Conservation (phyloP, 2,113 vertebrate genomes). For the Condylura cristata region DNA sequence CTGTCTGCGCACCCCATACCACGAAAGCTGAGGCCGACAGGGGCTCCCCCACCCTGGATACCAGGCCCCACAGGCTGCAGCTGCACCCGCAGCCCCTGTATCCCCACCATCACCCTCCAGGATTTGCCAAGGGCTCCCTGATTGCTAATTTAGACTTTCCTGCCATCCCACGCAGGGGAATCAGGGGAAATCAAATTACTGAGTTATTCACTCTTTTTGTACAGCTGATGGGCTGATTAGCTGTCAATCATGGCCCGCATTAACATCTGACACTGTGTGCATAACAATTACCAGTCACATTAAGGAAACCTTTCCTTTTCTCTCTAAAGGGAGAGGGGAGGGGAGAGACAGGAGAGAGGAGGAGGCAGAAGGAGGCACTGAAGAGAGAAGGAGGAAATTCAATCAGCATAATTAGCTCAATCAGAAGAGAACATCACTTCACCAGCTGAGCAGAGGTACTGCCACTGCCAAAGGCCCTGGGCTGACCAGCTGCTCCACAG, state of each 20-base stretch:
- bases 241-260: constrained; percentile 90
- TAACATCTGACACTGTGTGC: constrained; percentile 93
- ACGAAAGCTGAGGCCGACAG: neutral
- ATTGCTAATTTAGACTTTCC: constrained; percentile 88
- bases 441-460: constrained; percentile 73
- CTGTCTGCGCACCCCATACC: neutral
- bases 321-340: constrained; percentile 81
- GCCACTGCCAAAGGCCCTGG: constrained; percentile 54
- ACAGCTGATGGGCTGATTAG: constrained; percentile 93
- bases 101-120: constrained; percentile 36
- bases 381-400: constrained; percentile 86
- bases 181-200: constrained; percentile 90
- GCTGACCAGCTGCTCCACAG: constrained; percentile 68
- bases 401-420: constrained; percentile 95
- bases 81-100: neutral
- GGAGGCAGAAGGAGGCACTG: constrained; percentile 59
- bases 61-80: neutral
- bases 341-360: constrained; percentile 45
- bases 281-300: constrained; percentile 95
- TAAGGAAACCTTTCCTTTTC: constrained; percentile 88
- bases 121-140: constrained; percentile 83
- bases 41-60: neutral
- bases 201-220: constrained; percentile 91
- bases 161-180: constrained; percentile 86
- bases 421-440: constrained; percentile 89